Evolutionary conservation across 2,888 invertebrate species (phyloP).

Genomic region (Eilema sororculum): DNA sequence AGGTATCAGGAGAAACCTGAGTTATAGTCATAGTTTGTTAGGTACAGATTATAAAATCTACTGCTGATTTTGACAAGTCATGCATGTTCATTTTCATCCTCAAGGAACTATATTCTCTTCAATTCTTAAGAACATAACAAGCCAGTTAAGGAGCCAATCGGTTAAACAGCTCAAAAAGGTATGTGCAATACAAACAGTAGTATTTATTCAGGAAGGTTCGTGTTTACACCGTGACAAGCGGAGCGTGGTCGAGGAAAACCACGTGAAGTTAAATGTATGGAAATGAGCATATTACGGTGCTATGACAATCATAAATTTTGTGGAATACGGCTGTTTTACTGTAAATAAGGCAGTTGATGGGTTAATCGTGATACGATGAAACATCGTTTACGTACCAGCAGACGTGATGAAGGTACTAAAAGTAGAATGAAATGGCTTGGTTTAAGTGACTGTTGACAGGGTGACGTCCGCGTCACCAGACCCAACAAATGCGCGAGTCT

Average conservation of each 20-base stretch:
- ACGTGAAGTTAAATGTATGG: constrained; percentile 24
- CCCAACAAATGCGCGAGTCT: no score
- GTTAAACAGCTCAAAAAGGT: not conserved
- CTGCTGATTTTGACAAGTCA: no score
- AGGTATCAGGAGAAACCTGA: no score
- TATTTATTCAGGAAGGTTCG: constrained; percentile 40
- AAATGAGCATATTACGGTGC: constrained; percentile 42
- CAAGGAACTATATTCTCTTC: not conserved
- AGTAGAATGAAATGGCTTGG: not conserved
- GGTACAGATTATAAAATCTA: no score
- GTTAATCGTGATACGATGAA: constrained; percentile 37
- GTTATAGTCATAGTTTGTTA: no score
- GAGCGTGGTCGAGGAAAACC: constrained; percentile 9
- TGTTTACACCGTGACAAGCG: constrained; percentile 9
- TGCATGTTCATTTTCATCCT: not conserved
- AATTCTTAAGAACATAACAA: not conserved
- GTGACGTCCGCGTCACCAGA: no score
- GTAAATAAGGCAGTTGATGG: constrained; percentile 26
- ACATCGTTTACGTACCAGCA: constrained; percentile 9
- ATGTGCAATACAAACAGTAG: constrained; percentile 25
- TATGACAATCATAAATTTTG: constrained; percentile 3
- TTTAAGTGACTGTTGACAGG: not conserved
- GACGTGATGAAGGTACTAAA: not conserved
- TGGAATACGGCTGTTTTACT: constrained; percentile 9
- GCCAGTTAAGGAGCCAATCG: not conserved